phyloP scores from a whole-genome alignment of 2,888 invertebrate species.

The Ptilodon capucinus region DNA sequence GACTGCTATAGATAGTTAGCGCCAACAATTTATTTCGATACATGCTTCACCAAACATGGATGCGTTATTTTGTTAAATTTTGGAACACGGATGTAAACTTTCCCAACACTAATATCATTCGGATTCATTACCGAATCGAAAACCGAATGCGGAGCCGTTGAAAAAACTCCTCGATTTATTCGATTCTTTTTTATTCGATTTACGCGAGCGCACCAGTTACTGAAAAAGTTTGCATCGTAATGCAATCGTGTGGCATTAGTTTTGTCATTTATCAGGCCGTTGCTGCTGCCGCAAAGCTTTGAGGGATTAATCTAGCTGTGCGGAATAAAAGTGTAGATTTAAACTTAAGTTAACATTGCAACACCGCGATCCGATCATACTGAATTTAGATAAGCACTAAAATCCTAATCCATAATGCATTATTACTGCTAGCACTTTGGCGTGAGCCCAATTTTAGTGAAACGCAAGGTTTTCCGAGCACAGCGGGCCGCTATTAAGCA shows the following conservation, averaged over 20 bases:
- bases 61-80: conserved; percentile 33
- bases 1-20: conserved; percentile 22
- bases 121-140: conserved; percentile 69
- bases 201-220: conserved; percentile 61
- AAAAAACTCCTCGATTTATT: conserved; percentile 70
- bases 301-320: conserved; percentile 74
- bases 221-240: conserved; percentile 80
- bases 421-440: conserved; percentile 48
- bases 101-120: conserved; percentile 49
- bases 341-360: conserved; percentile 41
- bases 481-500: conserved; percentile 39
- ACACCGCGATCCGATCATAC: conserved; percentile 41
- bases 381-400: conserved; percentile 47
- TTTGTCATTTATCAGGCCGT: conserved; percentile 73
- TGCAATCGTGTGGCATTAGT: conserved; percentile 78
- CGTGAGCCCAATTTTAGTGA: conserved; percentile 43
- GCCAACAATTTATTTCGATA: conserved; percentile 34
- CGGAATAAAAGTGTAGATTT: conserved; percentile 59
- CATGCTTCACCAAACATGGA: conserved; percentile 38
- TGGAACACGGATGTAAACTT: conserved; percentile 29
- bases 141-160: conserved; percentile 53
- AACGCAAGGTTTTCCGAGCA: conserved; percentile 40
- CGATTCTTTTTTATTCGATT: conserved; percentile 69
- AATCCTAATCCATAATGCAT: conserved; percentile 54
- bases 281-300: conserved; percentile 71